Conservation (phyloP, 2,888 invertebrate genomes). For the Plagodis pulveraria region DNA sequence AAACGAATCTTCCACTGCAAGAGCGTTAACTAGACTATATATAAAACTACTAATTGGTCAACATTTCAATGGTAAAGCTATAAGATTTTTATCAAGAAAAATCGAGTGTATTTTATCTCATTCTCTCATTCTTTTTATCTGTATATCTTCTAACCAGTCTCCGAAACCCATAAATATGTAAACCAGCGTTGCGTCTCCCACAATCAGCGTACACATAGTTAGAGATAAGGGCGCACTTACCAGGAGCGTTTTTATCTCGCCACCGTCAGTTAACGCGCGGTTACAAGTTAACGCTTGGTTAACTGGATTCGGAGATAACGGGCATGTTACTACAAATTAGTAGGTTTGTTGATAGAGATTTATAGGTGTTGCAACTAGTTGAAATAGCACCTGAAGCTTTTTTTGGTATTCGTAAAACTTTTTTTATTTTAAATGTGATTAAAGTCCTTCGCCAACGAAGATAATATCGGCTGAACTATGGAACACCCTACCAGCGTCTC, state of each 20-base stretch:
- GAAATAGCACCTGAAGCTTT: background rate
- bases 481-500: too few species aligned
- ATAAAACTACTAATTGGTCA: background rate
- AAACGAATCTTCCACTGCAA: background rate
- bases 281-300: conserved; percentile 36
- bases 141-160: background rate
- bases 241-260: conserved; percentile 17
- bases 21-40: background rate
- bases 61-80: background rate
- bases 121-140: background rate
- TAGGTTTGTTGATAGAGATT: conserved; percentile 11
- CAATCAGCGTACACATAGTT: conserved; percentile 19
- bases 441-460: too few species aligned
- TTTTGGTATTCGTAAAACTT: too few species aligned
- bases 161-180: conserved; percentile 17
- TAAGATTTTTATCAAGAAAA: conserved; percentile 9
- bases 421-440: too few species aligned
- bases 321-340: conserved; percentile 16
- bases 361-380: background rate
- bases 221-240: conserved; percentile 15
- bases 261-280: conserved; percentile 19
- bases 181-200: conserved; percentile 15
- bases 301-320: conserved; percentile 40
- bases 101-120: conserved; percentile 11
- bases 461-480: too few species aligned